phyloP scores from a whole-genome alignment of 2,888 invertebrate species.

The Agrotis puta region DNA sequence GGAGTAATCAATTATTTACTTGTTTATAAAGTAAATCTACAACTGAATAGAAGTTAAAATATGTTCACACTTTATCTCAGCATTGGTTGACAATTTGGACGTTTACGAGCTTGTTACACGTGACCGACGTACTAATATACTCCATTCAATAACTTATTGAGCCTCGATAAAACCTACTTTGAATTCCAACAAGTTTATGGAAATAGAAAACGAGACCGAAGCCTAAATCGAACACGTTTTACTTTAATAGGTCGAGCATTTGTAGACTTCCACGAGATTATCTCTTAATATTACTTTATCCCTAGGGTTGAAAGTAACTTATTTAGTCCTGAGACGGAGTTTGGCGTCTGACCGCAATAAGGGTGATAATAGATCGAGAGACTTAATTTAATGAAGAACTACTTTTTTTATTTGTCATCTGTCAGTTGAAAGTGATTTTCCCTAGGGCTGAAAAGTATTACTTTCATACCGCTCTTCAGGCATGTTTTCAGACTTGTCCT shows the following conservation, averaged over 20 bases:
- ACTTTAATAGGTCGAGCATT: conserved; percentile 19
- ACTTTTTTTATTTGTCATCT: too few relatives aligned
- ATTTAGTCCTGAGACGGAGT: too few relatives aligned
- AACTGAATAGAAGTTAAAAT: conserved; percentile 44
- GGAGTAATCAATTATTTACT: neutral
- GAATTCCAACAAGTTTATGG: conserved; percentile 45
- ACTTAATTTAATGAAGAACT: too few relatives aligned
- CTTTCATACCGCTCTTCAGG: too few relatives aligned
- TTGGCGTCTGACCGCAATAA: too few relatives aligned
- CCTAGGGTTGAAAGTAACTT: too few relatives aligned
- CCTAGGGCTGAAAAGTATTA: too few relatives aligned
- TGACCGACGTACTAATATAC: conserved; percentile 55
- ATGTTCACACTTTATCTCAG: conserved; percentile 48
- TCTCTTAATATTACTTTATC: neutral
- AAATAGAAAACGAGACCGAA: conserved; percentile 27
- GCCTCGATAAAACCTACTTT: conserved; percentile 32
- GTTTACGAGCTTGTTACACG: conserved; percentile 55
- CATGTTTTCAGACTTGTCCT: too few relatives aligned
- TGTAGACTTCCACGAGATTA: conserved; percentile 1
- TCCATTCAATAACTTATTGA: conserved; percentile 38
- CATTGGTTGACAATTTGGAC: conserved; percentile 54
- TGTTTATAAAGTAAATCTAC: conserved; percentile 18
- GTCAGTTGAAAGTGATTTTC: too few relatives aligned
- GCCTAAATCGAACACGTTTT: conserved; percentile 25
- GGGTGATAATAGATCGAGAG: too few relatives aligned